A percentile compares a stretch with the other conserved stretches of the same genome.
phyloP scores from a whole-genome alignment of 1,140 invertebrate genomes.

The Solenopsis fugax region DNA sequence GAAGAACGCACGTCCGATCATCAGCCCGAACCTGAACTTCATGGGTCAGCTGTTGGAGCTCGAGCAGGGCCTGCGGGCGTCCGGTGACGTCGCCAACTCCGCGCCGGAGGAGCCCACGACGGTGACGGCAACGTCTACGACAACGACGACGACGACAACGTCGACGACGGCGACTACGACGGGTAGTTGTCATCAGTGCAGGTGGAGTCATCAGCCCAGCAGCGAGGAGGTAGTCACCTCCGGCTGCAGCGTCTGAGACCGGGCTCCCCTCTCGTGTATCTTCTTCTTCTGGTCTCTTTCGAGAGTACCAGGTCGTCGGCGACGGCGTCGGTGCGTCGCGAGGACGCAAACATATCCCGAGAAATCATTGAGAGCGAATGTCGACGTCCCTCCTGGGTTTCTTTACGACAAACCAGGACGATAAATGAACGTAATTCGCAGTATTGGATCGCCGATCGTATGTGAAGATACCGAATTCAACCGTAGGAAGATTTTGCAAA shows the following conservation, averaged over 20 bases:
- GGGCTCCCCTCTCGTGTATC: background rate
- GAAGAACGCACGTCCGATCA: slow-evolving; percentile 94
- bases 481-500: background rate
- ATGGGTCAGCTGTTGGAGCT: slow-evolving; percentile 97
- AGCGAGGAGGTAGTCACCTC: slow-evolving; percentile 86
- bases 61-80: slow-evolving; percentile 90
- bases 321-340: slow-evolving; percentile 21
- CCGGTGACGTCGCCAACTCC: slow-evolving; percentile 80
- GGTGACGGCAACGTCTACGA: slow-evolving; percentile 13
- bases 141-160: slow-evolving; percentile 28
- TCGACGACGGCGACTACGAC: slow-evolving; percentile 20
- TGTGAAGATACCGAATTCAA: background rate
- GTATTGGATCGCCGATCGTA: background rate
- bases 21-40: slow-evolving; percentile 98
- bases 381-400: slow-evolving; percentile 55
- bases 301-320: slow-evolving; percentile 16
- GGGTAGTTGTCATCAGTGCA: slow-evolving; percentile 85
- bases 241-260: slow-evolving; percentile 86
- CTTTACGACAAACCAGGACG: background rate
- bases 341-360: slow-evolving; percentile 68
- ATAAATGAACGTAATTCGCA: background rate
- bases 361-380: slow-evolving; percentile 52
- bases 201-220: slow-evolving; percentile 86
- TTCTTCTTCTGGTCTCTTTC: background rate
- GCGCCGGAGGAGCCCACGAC: slow-evolving; percentile 79